Evolutionary conservation across 2,888 invertebrate genomes (phyloP), one percentile per base, ranked within the genome.

Genomic region (Cataglyphis albicans): DNA sequence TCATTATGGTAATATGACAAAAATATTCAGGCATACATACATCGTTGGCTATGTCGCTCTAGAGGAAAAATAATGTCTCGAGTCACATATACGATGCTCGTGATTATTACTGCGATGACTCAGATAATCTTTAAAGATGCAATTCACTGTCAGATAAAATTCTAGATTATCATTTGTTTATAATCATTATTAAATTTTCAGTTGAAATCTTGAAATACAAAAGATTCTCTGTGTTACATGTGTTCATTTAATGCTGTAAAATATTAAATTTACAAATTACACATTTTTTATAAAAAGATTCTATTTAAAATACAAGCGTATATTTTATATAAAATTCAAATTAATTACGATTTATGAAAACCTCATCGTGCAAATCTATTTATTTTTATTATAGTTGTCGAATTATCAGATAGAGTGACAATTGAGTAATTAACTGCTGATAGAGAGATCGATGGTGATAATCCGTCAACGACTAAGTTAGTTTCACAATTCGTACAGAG

Each of bases 401-500:
- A 85, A 84, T 86, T 82, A 73, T 41, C 48, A 64, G 81, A 63
- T 82, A 83, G 70, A 55, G 57, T 65, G 9, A 29, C 32, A 52
- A 68, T n/a, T 75, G 74, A 57, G 81, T 84, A 88, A 89, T 89
- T 89, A 89, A 89, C 74, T 78, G 64, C 29, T 76, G 85, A 86
- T 84, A 82, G 87, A 87, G 84, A 81, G 85, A 85, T 76, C 85
- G 85, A 89, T 89, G 87, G 64, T 57, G 84, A 41, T 57, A 25
- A 21, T 65, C 73, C 82, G 78, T 85, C 84, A 85, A 84, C 81
- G 88, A 89, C 82, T 89, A 87, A 89, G 68, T 87, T 87, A 81
- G 44, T 90, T 90, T 90, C 88, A 83, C 87, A 87, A 90, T 90
- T 88, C 85, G 25, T 80, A 81, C 81, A 59, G 81, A 85, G 38